Evolutionary conservation across 2,113 vertebrate genomes (phyloP).

Genomic region (Lucifuga dentata): DNA sequence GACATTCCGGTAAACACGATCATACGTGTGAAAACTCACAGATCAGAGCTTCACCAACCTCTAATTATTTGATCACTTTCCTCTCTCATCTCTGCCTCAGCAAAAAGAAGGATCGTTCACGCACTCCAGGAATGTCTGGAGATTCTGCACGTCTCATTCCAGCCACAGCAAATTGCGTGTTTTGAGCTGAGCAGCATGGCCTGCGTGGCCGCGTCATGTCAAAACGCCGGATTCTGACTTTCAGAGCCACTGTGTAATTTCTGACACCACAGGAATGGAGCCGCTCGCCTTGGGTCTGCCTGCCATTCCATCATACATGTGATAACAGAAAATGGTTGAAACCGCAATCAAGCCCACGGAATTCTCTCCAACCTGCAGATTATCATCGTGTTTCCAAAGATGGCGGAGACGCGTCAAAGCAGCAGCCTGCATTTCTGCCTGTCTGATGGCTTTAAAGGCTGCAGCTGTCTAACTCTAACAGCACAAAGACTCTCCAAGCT

Average conservation of each 20-base stretch:
- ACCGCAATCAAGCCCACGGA: conserved; percentile 43
- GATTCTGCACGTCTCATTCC: conserved; percentile 76
- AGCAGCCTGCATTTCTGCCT: conserved; percentile 49
- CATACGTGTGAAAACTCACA: conserved; percentile 24
- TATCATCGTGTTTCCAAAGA: conserved; percentile 60
- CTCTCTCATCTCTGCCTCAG: conserved; percentile 39
- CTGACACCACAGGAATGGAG: conserved; percentile 81
- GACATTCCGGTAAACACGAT: conserved; percentile 23
- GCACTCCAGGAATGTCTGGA: conserved; percentile 73
- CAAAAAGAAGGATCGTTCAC: conserved; percentile 51
- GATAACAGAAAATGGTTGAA: conserved; percentile 26
- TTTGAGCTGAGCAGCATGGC: conserved; percentile 65
- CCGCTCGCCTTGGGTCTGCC: conserved; percentile 36
- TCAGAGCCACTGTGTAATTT: conserved; percentile 75
- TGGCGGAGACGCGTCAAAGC: conserved; percentile 71
- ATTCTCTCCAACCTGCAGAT: conserved; percentile 64
- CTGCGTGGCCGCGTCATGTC: conserved; percentile 68
- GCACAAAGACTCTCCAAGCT: conserved; percentile 68
- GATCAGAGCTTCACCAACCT: conserved; percentile 15
- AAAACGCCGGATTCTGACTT: conserved; percentile 67
- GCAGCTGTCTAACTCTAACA: conserved; percentile 53
- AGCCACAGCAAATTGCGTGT: conserved; percentile 76
- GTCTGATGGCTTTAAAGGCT: conserved; percentile 66
- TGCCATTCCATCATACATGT: conserved; percentile 28
- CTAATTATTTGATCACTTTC: conserved; percentile 42